Conservation (phyloP, 35 echinoderm and acorn worm species). For the Heliocidaris erythrogramma region DNA sequence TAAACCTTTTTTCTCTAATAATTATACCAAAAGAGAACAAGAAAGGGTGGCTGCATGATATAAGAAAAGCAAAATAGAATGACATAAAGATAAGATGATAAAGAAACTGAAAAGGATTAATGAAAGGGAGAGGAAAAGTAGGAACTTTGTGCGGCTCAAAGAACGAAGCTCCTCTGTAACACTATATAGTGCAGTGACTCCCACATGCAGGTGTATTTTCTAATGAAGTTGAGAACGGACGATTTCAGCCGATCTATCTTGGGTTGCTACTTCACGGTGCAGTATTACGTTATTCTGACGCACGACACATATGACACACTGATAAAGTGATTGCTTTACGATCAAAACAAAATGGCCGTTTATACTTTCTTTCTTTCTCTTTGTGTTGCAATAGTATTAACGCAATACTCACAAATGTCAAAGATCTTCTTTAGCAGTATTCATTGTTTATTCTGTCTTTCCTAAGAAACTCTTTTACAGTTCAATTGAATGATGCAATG, state of each 20-base stretch:
- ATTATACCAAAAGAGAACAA: neutral
- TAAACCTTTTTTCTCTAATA: too few species aligned
- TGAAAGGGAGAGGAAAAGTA: neutral
- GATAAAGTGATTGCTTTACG: neutral
- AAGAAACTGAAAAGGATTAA: neutral
- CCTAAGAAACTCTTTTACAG: too few species aligned
- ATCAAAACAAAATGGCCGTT: neutral
- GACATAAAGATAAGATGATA: neutral
- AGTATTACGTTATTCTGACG: constrained; percentile 15
- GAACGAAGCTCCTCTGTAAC: neutral
- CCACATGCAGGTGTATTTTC: constrained; percentile 48
- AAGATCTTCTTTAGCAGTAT: too few species aligned
- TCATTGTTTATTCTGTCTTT: too few species aligned
- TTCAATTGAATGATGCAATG: too few species aligned
- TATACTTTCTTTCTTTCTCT: too few species aligned
- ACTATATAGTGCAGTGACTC: constrained; percentile 38
- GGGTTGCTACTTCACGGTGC: constrained; percentile 39
- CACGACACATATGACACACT: neutral
- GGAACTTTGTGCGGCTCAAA: constrained; percentile 8
- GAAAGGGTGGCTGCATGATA: neutral
- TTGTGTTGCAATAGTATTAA: too few species aligned
- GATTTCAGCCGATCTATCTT: constrained; percentile 53
- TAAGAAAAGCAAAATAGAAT: neutral
- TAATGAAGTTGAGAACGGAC: constrained; percentile 47
- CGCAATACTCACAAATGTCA: too few species aligned